Percentiles rank a stretch among this genome's conserved stretches.
Evolutionary conservation across 2,797 vertebrate species (phyloP).

Genomic region (Amblyopsis hoosieri): DNA sequence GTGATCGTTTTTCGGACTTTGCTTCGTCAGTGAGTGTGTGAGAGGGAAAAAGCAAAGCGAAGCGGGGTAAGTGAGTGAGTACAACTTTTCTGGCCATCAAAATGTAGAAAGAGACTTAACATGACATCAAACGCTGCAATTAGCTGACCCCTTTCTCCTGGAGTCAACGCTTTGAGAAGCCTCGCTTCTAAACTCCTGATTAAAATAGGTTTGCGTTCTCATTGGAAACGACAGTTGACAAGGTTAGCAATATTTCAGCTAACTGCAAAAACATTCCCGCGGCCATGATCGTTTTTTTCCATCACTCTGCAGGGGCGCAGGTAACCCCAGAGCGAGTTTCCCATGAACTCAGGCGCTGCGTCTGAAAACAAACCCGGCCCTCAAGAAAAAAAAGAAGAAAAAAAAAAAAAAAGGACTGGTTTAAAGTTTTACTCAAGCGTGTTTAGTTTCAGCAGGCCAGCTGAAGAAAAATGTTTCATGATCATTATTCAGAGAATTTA

Average conservation of each 20-base stretch:
- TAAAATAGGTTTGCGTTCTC: conserved; percentile 76
- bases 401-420: conserved; percentile 30
- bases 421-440: conserved; percentile 68
- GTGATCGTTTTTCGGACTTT: conserved; percentile 73
- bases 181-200: conserved; percentile 69
- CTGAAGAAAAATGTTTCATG: conserved; percentile 72
- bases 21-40: conserved; percentile 18
- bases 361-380: conserved; percentile 65
- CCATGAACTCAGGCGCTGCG: conserved; percentile 72
- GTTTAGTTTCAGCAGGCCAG: conserved; percentile 73
- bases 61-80: conserved; percentile 40
- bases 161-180: conserved; percentile 67
- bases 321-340: conserved; percentile 75
- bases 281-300: conserved; percentile 67
- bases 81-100: conserved; percentile 73
- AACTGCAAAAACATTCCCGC: conserved; percentile 79
- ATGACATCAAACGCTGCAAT: conserved; percentile 78
- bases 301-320: conserved; percentile 67
- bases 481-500: conserved; percentile 76
- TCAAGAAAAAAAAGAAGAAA: conserved; percentile 7
- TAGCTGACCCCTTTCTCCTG: conserved; percentile 72
- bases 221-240: conserved; percentile 79
- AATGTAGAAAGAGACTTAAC: conserved; percentile 72
- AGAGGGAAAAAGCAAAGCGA: conserved; percentile 22
- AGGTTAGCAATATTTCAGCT: conserved; percentile 80